Conservation (phyloP, 2,797 vertebrate species). For the Meriones psammophilus region DNA sequence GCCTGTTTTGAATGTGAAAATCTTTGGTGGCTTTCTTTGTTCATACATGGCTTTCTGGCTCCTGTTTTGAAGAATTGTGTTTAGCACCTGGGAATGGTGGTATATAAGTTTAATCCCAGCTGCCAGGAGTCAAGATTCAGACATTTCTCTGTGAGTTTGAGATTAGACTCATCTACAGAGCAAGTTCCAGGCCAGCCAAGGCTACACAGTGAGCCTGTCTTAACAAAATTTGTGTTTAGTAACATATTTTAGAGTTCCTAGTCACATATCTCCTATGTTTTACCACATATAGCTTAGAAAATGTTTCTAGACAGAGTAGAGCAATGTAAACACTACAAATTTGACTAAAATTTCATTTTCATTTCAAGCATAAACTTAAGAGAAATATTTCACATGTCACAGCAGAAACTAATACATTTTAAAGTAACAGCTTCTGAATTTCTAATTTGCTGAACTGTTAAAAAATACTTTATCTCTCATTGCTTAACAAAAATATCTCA, state of each 20-base stretch:
- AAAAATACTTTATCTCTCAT: conserved; percentile 58
- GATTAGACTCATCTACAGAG: neutral
- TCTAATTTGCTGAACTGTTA: conserved; percentile 60
- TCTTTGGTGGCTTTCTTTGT: conserved; percentile 18
- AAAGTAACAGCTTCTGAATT: conserved; percentile 25
- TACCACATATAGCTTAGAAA: neutral
- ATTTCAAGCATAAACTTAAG: conserved; percentile 21
- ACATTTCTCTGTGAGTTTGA: neutral
- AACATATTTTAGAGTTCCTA: neutral
- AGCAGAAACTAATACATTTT: conserved; percentile 19
- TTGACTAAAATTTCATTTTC: conserved; percentile 13
- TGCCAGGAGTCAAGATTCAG: neutral
- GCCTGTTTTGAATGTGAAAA: neutral
- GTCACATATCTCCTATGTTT: neutral
- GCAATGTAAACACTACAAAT: conserved; percentile 43
- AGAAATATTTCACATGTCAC: neutral
- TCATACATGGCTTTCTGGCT: neutral
- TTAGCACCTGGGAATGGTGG: neutral
- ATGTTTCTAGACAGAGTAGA: conserved; percentile 17
- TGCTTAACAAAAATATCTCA: conserved; percentile 19
- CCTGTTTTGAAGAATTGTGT: neutral
- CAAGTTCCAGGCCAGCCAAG: neutral
- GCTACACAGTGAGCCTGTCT: neutral
- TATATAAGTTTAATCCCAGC: neutral
- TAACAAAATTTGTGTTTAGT: neutral